A percentile compares a stretch with the other conserved stretches of the same genome.
Evolutionary conservation across 2,797 vertebrate species (phyloP).

Genomic region (Megaceryle alcyon): DNA sequence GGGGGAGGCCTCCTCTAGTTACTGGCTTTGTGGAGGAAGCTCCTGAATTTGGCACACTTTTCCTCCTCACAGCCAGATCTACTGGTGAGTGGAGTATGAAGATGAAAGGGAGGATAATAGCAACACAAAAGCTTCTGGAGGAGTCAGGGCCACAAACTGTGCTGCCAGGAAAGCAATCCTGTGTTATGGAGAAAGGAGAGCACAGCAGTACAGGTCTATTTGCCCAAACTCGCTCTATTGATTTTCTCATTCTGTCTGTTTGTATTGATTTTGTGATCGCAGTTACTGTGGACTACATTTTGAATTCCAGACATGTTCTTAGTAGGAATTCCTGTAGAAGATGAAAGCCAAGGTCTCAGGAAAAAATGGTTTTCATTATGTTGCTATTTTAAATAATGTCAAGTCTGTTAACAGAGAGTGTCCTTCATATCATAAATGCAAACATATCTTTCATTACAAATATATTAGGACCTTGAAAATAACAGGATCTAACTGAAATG

Average conservation of each 20-base stretch:
- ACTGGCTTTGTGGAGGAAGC: neutral
- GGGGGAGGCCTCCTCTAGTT: neutral
- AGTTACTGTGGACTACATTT: neutral
- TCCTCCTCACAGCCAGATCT: neutral
- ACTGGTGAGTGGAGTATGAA: neutral
- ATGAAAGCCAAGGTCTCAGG: neutral
- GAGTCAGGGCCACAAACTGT: neutral
- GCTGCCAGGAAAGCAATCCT: neutral
- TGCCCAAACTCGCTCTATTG: neutral
- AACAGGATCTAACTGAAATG: neutral
- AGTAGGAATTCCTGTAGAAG: neutral
- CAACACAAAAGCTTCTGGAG: neutral
- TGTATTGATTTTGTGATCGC: constrained; percentile 51
- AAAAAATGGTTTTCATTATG: neutral
- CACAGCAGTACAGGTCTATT: constrained; percentile 13
- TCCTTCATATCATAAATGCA: neutral
- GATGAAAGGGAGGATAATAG: neutral
- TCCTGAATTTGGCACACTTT: neutral
- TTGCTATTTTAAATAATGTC: neutral
- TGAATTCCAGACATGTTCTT: constrained; percentile 6
- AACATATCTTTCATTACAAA: neutral
- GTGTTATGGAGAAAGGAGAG: neutral
- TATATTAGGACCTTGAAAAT: neutral
- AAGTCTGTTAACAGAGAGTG: neutral
- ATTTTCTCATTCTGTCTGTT: constrained; percentile 29